phyloP scores from a whole-genome alignment of 1,140 invertebrate species.

The Zaprionus taronus region DNA sequence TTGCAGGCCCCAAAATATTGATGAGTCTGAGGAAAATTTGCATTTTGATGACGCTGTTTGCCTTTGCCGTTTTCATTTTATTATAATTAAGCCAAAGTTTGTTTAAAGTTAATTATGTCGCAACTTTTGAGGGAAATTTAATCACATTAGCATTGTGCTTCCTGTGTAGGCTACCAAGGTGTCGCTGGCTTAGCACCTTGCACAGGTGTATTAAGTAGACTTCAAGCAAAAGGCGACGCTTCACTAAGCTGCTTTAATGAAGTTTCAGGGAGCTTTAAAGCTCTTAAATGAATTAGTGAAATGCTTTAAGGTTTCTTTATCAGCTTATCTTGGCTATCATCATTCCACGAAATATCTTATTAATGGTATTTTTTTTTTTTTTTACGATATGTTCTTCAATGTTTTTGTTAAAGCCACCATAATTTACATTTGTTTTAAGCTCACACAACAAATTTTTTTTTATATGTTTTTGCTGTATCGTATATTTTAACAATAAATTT shows the following conservation, averaged over 20 bases:
- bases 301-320: background rate
- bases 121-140: conserved; percentile 25
- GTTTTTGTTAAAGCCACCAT: background rate
- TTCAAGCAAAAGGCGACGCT: background rate
- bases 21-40: conserved; percentile 26
- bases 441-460: background rate
- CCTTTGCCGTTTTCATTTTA: conserved; percentile 1
- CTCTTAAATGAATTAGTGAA: background rate
- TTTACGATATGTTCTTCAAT: background rate
- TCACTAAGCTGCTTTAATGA: background rate
- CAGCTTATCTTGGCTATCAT: background rate
- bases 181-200: background rate
- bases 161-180: background rate
- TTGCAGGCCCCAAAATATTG: conserved; percentile 7
- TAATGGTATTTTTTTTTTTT: background rate
- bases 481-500: background rate
- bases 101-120: conserved; percentile 43
- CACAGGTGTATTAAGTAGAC: background rate
- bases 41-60: conserved; percentile 39
- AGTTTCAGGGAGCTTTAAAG: background rate
- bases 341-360: background rate
- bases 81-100: conserved; percentile 51
- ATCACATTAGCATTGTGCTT: conserved; percentile 34
- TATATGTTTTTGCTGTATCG: background rate
- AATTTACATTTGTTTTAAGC: background rate